Evolutionary conservation across 2,888 invertebrate genomes (phyloP).

Genomic region (Callyntrura guangdongensis): DNA sequence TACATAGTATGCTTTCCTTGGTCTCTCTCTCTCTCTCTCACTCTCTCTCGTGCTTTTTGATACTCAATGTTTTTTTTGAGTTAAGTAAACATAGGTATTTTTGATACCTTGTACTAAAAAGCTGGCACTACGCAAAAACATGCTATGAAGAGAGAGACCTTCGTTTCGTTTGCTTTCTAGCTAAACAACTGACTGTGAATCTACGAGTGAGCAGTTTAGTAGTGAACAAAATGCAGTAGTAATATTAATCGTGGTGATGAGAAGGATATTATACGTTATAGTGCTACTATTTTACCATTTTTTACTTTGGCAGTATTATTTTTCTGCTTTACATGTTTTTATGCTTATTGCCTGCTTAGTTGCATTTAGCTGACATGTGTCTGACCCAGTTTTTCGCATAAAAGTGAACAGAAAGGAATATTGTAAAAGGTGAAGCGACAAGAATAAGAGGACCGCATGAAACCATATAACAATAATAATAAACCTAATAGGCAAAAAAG

Average conservation of each 20-base stretch:
- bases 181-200: conserved; percentile 28
- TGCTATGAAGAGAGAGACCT: conserved; percentile 44
- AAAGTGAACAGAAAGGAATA: conserved; percentile 71
- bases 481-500: background rate
- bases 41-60: conserved; percentile 6
- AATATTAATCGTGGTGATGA: conserved; percentile 45
- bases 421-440: conserved; percentile 44
- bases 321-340: conserved; percentile 42
- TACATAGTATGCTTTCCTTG: conserved; percentile 47
- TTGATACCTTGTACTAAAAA: conserved; percentile 67
- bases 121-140: conserved; percentile 9
- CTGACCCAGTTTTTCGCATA: conserved; percentile 74
- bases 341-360: conserved; percentile 43
- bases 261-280: conserved; percentile 51
- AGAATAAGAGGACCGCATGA: conserved; percentile 47
- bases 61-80: conserved; percentile 14
- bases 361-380: conserved; percentile 75
- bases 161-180: conserved; percentile 29
- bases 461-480: conserved; percentile 23
- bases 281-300: conserved; percentile 43
- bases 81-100: conserved; percentile 49
- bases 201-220: background rate
- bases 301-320: conserved; percentile 5
- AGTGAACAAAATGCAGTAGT: background rate
- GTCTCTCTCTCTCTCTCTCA: conserved; percentile 23